These are phyloP conservation scores for Corythornis vintsioides DNA, from an alignment of 2,113 vertebrate genomes.

Conservation along the genomic window DNA sequence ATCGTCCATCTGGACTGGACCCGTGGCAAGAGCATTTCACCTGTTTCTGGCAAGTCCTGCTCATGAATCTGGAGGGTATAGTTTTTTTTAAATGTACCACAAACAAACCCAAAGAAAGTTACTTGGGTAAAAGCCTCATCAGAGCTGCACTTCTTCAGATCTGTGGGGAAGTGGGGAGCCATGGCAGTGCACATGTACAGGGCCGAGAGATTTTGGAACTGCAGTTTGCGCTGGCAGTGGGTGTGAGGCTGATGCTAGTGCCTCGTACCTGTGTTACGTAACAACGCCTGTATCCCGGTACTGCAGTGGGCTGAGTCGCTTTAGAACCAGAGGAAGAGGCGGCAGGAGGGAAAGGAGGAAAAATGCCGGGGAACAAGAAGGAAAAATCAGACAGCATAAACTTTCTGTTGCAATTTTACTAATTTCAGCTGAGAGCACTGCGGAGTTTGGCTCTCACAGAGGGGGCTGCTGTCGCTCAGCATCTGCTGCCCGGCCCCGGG, in stretches of 20 bases:
- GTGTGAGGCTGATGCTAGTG: neutral
- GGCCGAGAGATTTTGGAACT: neutral
- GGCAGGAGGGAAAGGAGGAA: neutral
- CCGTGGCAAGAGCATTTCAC: rapidly evolving
- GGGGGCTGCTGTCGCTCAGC: neutral
- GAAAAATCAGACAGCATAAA: neutral
- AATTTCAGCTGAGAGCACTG: neutral
- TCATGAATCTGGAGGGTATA: neutral
- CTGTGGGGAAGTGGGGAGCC: neutral
- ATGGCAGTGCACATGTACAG: rapidly evolving
- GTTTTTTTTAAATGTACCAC: neutral
- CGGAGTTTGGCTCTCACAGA: neutral
- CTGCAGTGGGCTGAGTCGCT: neutral
- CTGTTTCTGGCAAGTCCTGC: neutral
- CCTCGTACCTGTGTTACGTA: neutral
- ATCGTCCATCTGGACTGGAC: neutral
- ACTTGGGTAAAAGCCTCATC: neutral
- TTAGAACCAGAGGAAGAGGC: neutral
- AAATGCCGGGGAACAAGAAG: rapidly evolving
- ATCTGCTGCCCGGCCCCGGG: neutral
- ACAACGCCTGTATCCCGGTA: rapidly evolving
- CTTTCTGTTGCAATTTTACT: neutral
- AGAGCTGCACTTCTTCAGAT: neutral
- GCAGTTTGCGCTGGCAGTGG: rapidly evolving
- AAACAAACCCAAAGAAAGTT: neutral